Evolutionary conservation across 2,113 vertebrate genomes (phyloP), one percentile per base, ranked within the genome.

Genomic region (Uria lomvia): DNA sequence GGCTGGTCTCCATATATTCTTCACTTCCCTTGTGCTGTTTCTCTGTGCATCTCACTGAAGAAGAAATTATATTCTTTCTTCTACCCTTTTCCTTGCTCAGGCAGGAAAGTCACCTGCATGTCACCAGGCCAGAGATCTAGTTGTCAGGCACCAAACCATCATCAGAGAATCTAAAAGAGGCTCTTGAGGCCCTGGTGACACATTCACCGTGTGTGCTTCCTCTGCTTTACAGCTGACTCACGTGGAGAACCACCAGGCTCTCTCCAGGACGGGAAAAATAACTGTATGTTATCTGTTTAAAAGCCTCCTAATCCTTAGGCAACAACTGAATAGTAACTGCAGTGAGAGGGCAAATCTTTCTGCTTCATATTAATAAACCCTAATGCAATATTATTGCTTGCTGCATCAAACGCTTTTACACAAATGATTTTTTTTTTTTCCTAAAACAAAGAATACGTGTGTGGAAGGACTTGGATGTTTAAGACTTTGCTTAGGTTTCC

Each of bases 281-380:
- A 94, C 76, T 36, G n/a, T 67, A 77, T 74, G 82, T 89, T 87
- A 94, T 59, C 70, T 63, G 13, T 92, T 92, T 89, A 89, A 96
- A 94, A 97, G 56, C 65, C 65, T 92, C 65, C 62, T 94, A 93
- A 94, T 86, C 86, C 88, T 91, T 45, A 77, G 79, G 63, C 53
- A 96, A 91, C 72, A 95, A 84, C 75, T 27, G 40, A 90, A 50
- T 29, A 88, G 91, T 65, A 93, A 80, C 82, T 43, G 24, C 79
- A 70, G 36, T 21, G 45, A 74, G 3, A 88, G 45, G 38, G 63
- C 55, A 79, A 86, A 96, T 88, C 63, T 90, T 88, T 94, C 83
- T 77, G 22, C 42, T 91, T 84, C 42, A 12, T 55, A 80, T 66
- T 79, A 86, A 88, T 88, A 94, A 83, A 86, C 8, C 11, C 29